These are phyloP conservation scores for Saimiri boliviensis DNA, from an alignment of 2,113 vertebrate genomes.

Conservation along the genomic window DNA sequence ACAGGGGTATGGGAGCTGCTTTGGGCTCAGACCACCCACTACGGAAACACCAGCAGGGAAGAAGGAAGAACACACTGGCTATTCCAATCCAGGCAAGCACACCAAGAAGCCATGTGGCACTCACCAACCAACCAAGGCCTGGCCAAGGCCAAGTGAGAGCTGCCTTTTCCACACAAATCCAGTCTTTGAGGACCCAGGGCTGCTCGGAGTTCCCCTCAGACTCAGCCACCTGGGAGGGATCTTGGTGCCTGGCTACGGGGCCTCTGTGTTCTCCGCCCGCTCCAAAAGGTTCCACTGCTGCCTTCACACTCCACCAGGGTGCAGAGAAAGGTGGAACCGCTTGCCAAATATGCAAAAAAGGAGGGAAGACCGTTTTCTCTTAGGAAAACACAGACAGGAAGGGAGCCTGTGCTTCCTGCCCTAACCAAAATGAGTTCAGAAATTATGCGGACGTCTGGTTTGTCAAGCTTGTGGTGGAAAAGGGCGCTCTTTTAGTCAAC, in stretches of 20 bases:
- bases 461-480: constrained; percentile 32
- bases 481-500: constrained; percentile 21
- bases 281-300: neutral
- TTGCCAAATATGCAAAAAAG: constrained; percentile 74
- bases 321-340: constrained; percentile 64
- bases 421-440: constrained; percentile 62
- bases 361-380: constrained; percentile 68
- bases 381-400: constrained; percentile 70
- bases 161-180: neutral
- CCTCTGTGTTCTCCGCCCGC: neutral
- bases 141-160: neutral
- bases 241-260: neutral
- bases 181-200: neutral
- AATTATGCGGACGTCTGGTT: constrained; percentile 57
- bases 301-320: constrained; percentile 38
- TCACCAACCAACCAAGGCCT: constrained; percentile 26
- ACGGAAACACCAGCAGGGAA: neutral
- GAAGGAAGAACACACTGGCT: neutral
- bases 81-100: neutral
- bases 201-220: neutral
- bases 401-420: constrained; percentile 70
- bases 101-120: neutral
- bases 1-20: constrained; percentile 45
- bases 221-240: neutral
- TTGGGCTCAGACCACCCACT: neutral